phyloP scores from a whole-genome alignment of 2,113 vertebrate genomes.

The Apus apus region DNA sequence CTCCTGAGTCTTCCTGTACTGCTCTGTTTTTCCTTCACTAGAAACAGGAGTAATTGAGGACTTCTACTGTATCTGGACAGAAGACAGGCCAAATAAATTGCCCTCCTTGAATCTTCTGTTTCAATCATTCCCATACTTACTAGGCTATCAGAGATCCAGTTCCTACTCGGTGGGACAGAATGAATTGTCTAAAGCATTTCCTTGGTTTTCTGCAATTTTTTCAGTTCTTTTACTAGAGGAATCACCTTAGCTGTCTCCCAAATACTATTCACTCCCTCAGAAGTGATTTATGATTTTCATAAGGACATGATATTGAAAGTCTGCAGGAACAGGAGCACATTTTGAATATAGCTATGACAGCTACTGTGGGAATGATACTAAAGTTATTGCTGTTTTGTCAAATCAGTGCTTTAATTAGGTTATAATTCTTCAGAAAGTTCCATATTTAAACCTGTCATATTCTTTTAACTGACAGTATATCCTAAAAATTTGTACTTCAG shows the following conservation, averaged over 20 bases:
- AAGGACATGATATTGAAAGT: background rate
- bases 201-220: background rate
- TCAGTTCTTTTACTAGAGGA: background rate
- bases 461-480: background rate
- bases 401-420: conserved; percentile 32
- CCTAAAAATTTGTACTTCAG: background rate
- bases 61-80: background rate
- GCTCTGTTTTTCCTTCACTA: background rate
- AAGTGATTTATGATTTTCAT: conserved; percentile 17
- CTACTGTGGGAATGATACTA: background rate
- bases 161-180: background rate
- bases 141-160: background rate
- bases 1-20: background rate
- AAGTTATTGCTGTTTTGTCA: conserved; percentile 17
- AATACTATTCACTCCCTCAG: background rate
- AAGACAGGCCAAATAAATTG: background rate
- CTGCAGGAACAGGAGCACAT: background rate
- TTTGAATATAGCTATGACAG: background rate
- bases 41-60: background rate
- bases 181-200: background rate
- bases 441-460: background rate
- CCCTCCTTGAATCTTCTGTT: background rate
- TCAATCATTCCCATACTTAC: background rate
- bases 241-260: background rate
- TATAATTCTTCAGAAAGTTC: conserved; percentile 24